These are phyloP conservation scores for Pemphigus obesinymphae DNA, from an alignment of 1,140 invertebrate species.

Conservation along the genomic window DNA sequence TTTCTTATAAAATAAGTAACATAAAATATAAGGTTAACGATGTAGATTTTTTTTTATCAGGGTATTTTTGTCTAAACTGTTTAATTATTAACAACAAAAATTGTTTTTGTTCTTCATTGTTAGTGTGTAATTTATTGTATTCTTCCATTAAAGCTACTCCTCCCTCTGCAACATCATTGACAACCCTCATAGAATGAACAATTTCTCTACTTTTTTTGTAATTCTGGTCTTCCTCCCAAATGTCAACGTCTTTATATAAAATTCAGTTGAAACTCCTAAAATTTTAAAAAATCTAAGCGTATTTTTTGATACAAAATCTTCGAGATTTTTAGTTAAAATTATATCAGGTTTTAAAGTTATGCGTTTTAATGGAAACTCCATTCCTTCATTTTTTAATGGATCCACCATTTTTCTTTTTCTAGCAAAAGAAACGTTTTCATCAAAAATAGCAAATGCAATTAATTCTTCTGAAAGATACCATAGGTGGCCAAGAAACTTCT, in stretches of 20 bases:
- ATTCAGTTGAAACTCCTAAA: not conserved
- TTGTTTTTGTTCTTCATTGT: conserved; percentile 41
- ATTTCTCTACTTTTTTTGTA: conserved; percentile 6
- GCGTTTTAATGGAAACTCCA: too few species aligned
- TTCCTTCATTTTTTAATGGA: too few species aligned
- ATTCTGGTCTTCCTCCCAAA: not conserved
- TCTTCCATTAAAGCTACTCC: conserved; percentile 42
- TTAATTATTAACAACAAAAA: conserved; percentile 36
- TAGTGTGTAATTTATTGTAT: conserved; percentile 37
- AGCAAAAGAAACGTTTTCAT: too few species aligned
- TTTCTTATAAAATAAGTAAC: too few species aligned
- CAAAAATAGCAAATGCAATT: too few species aligned
- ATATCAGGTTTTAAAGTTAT: too few species aligned
- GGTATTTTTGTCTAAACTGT: not conserved
- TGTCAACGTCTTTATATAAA: not conserved
- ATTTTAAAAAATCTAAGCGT: not conserved
- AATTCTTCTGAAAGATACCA: too few species aligned
- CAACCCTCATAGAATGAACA: conserved; percentile 36
- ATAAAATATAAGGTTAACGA: too few species aligned
- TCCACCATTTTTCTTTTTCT: too few species aligned
- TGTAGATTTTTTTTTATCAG: not conserved
- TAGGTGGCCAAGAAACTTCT: too few species aligned
- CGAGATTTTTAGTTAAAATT: too few species aligned
- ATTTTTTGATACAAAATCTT: too few species aligned
- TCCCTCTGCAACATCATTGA: conserved; percentile 42